These are phyloP conservation scores for Hirudo medicinalis DNA, from an alignment of 1,140 invertebrate species.

Conservation along the genomic window DNA sequence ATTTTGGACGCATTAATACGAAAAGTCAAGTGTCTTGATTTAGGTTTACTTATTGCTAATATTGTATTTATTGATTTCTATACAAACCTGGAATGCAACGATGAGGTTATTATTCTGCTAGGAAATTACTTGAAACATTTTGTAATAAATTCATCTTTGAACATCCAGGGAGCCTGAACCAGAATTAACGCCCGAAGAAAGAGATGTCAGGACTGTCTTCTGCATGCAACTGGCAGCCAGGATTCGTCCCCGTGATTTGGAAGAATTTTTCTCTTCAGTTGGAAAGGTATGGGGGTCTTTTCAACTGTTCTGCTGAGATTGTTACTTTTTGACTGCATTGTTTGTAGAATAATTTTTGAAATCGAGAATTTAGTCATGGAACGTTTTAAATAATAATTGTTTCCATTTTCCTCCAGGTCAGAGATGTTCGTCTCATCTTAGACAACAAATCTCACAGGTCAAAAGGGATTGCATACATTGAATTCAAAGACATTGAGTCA, in stretches of 20 bases:
- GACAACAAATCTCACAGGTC: constrained; percentile 97
- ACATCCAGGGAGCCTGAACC: constrained; percentile 27
- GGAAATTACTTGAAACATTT: not conserved
- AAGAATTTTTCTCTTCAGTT: constrained; percentile 97
- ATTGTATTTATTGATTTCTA: constrained; percentile 10
- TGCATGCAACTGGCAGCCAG: constrained; percentile 68
- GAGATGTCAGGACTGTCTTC: constrained; percentile 94
- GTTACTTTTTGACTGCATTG: constrained; percentile 4
- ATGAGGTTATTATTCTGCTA: not conserved
- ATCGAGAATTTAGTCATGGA: not conserved
- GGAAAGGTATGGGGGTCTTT: constrained; percentile 75
- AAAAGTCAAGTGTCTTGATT: not conserved
- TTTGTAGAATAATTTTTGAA: not conserved
- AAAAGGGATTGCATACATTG: constrained; percentile 98
- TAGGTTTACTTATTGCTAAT: not conserved
- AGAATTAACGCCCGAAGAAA: constrained; percentile 84
- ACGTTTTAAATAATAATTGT: not conserved
- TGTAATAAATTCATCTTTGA: not conserved
- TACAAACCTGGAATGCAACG: not conserved
- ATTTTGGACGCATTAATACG: not conserved
- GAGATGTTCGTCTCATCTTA: constrained; percentile 93
- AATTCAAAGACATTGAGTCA: constrained; percentile 94
- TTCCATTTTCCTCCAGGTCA: constrained; percentile 40
- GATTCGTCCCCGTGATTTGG: constrained; percentile 83
- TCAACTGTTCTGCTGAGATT: not conserved